Conservation (phyloP, 1,140 invertebrate species). For the Neodiprion lecontei region DNA sequence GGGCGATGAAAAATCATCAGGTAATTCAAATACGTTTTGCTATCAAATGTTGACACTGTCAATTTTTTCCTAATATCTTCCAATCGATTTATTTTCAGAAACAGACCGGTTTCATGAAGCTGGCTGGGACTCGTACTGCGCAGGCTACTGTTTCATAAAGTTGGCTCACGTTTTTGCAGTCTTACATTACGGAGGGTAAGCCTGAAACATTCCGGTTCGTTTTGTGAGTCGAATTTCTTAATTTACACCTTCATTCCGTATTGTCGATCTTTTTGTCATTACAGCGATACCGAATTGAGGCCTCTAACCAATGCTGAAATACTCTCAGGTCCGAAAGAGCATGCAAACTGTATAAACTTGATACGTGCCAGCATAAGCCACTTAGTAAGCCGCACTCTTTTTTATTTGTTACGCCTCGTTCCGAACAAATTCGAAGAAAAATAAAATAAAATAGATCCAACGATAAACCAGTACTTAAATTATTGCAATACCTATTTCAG, state of each 20-base stretch:
- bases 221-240: slow-evolving; percentile 25
- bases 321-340: slow-evolving; percentile 57
- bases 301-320: slow-evolving; percentile 63
- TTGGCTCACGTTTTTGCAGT: slow-evolving; percentile 60
- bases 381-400: slow-evolving; percentile 60
- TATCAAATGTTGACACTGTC: slow-evolving; percentile 1
- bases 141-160: slow-evolving; percentile 71
- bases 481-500: slow-evolving; percentile 45
- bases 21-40: slow-evolving; percentile 21
- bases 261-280: slow-evolving; percentile 30
- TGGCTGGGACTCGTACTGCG: slow-evolving; percentile 77
- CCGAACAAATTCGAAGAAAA: slow-evolving; percentile 23
- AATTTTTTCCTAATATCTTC: slow-evolving; percentile 10
- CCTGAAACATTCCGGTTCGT: slow-evolving; percentile 10
- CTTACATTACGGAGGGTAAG: slow-evolving; percentile 42
- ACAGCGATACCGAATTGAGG: slow-evolving; percentile 45
- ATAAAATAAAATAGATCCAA: slow-evolving; percentile 49
- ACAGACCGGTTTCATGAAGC: slow-evolving; percentile 71
- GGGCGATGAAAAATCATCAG: slow-evolving; percentile 30
- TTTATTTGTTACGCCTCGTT: slow-evolving; percentile 24
- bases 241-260: slow-evolving; percentile 17
- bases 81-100: slow-evolving; percentile 1
- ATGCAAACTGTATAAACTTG: slow-evolving; percentile 69
- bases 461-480: slow-evolving; percentile 28
- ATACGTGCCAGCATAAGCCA: slow-evolving; percentile 64